These are phyloP conservation scores for Lepeophtheirus salmonis DNA, from an alignment of 1,140 invertebrate species.

Conservation along the genomic window DNA sequence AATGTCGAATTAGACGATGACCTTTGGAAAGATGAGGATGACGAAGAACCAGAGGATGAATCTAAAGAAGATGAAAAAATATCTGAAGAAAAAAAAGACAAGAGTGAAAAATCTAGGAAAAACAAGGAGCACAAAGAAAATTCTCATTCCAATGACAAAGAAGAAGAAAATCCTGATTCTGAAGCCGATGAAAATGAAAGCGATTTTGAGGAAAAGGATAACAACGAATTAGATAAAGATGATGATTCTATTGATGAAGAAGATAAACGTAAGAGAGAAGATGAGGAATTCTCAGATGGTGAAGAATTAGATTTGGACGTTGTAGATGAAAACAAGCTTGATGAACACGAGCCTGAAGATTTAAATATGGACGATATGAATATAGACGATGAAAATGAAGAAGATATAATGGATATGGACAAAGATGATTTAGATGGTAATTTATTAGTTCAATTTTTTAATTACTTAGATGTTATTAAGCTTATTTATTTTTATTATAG, in stretches of 20 bases:
- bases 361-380: constrained; percentile 8
- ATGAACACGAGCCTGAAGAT: constrained; percentile 11
- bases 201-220: constrained; percentile 18
- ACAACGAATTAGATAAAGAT: constrained; percentile 18
- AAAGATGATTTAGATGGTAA: constrained; percentile 24
- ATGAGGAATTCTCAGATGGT: constrained; percentile 14
- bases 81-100: constrained; percentile 12
- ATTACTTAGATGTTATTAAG: background rate
- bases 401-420: constrained; percentile 21
- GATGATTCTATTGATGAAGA: constrained; percentile 18
- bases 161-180: background rate
- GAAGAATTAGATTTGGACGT: constrained; percentile 6
- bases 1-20: constrained; percentile 24
- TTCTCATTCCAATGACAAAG: background rate
- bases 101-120: constrained; percentile 18
- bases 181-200: constrained; percentile 20
- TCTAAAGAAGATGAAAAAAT: constrained; percentile 22
- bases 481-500: background rate
- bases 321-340: constrained; percentile 14
- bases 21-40: constrained; percentile 20
- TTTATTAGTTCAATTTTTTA: constrained; percentile 17
- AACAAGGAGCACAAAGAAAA: constrained; percentile 24
- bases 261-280: background rate
- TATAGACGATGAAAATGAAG: constrained; percentile 5
- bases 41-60: constrained; percentile 22